Evolutionary conservation across 2,888 invertebrate species (phyloP).

Genomic region (Pyralis farinalis): DNA sequence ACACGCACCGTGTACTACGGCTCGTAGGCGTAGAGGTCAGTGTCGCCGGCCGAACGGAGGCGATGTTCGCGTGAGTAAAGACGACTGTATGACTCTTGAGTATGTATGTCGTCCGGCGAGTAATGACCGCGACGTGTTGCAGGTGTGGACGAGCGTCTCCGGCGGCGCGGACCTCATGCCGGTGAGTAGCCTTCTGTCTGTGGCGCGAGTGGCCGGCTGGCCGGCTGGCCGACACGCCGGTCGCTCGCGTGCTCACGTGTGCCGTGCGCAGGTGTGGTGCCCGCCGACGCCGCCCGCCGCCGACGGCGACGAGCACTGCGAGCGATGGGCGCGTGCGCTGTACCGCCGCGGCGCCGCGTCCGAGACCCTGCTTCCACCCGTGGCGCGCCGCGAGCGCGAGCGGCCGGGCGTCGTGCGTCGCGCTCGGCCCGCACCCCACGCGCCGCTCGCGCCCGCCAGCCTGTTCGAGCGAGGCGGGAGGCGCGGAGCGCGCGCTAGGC

Average conservation of each 20-base stretch:
- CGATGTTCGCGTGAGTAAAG: no score
- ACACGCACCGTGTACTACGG: no score
- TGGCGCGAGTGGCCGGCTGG: no score
- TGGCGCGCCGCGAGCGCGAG: slow-evolving; percentile 85
- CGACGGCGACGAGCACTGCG: slow-evolving; percentile 95
- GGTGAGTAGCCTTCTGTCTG: slow-evolving; percentile 81
- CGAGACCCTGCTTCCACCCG: slow-evolving; percentile 86
- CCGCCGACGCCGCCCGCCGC: slow-evolving; percentile 98
- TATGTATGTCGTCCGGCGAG: no score
- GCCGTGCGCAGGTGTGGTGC: slow-evolving; percentile 90
- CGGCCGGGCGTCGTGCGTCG: slow-evolving; percentile 67
- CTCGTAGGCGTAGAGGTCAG: no score
- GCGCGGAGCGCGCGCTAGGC: slow-evolving; percentile 85
- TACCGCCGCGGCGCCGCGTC: slow-evolving; percentile 89
- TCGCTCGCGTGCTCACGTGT: slow-evolving; percentile 7
- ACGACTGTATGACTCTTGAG: no score
- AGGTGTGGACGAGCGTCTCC: slow-evolving; percentile 91
- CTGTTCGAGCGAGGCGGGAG: slow-evolving; percentile 82
- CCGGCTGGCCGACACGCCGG: no score
- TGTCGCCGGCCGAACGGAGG: no score
- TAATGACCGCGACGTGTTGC: slow-evolving; percentile 41
- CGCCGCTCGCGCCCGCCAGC: slow-evolving; percentile 87
- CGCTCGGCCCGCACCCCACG: slow-evolving; percentile 76
- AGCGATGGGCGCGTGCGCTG: slow-evolving; percentile 90
- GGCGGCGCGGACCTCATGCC: slow-evolving; percentile 87